Conservation (phyloP, 2,888 invertebrate genomes). For the Cheilosia variabilis region DNA sequence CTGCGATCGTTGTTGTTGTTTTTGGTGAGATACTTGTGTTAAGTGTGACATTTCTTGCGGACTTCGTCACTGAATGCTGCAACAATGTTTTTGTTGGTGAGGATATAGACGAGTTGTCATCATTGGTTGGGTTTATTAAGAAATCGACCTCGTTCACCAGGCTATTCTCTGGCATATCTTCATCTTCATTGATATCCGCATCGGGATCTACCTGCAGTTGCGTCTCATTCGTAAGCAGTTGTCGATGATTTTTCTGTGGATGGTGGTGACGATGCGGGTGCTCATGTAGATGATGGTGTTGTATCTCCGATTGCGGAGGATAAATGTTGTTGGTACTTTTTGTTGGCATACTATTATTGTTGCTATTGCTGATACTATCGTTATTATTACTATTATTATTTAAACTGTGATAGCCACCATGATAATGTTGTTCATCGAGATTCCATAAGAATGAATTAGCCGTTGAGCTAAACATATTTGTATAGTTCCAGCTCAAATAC, state of each 20-base stretch:
- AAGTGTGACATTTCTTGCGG: constrained; percentile 14
- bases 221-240: constrained; percentile 24
- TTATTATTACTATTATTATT: constrained; percentile 53
- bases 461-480: constrained; percentile 78
- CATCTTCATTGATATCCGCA: constrained; percentile 33
- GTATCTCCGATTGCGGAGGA: constrained; percentile 37
- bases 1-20: constrained; percentile 70
- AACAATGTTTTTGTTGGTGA: constrained; percentile 21
- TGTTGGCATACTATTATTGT: constrained; percentile 39
- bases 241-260: constrained; percentile 35
- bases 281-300: constrained; percentile 59
- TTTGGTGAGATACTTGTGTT: constrained; percentile 25
- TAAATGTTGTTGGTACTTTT: constrained; percentile 57
- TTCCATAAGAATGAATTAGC: constrained; percentile 80
- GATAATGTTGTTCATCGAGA: constrained; percentile 78
- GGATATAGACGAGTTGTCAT: constrained; percentile 32
- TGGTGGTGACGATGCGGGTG: constrained; percentile 66
- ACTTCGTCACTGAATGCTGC: constrained; percentile 2
- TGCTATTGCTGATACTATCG: constrained; percentile 45
- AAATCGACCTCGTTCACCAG: constrained; percentile 11
- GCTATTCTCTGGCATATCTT: constrained; percentile 39
- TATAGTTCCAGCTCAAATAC: constrained; percentile 83
- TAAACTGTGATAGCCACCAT: constrained; percentile 63
- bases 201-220: constrained; percentile 39
- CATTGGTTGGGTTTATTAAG: constrained; percentile 32